phyloP scores from a whole-genome alignment of 2,888 invertebrate genomes.

The Coremacera marginata region DNA sequence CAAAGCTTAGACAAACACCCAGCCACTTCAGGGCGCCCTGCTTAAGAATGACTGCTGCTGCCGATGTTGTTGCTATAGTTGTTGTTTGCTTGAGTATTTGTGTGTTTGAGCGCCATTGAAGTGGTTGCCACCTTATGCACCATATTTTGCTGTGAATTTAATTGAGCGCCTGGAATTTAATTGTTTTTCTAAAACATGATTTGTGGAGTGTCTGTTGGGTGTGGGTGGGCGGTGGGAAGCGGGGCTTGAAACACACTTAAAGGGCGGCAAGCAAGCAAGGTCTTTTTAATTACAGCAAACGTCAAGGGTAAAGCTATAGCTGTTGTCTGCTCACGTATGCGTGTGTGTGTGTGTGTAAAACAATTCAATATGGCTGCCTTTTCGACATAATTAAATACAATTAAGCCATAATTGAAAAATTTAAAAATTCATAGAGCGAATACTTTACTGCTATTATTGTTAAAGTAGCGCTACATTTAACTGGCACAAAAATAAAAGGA shows the following conservation, averaged over 20 bases:
- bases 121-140: constrained; percentile 59
- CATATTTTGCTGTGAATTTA: constrained; percentile 56
- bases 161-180: constrained; percentile 68
- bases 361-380: constrained; percentile 57
- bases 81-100: background rate
- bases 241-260: constrained; percentile 55
- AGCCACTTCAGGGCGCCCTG: constrained; percentile 8
- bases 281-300: constrained; percentile 30
- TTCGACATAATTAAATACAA: constrained; percentile 19
- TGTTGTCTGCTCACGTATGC: background rate
- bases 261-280: constrained; percentile 9
- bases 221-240: constrained; percentile 47
- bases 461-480: background rate
- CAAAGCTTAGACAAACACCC: constrained; percentile 1
- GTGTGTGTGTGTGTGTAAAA: background rate
- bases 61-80: background rate
- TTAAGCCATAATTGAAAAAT: constrained; percentile 30
- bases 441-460: background rate
- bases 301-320: background rate
- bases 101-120: background rate
- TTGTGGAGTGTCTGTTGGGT: constrained; percentile 56
- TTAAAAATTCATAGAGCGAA: constrained; percentile 23
- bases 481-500: too few species aligned
- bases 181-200: constrained; percentile 64
- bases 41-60: background rate